A percentile compares a stretch with the other conserved stretches of the same genome.
These are phyloP conservation scores for Cirrhinus mrigala DNA, from an alignment of 2,797 vertebrate genomes.

Conservation along the genomic window DNA sequence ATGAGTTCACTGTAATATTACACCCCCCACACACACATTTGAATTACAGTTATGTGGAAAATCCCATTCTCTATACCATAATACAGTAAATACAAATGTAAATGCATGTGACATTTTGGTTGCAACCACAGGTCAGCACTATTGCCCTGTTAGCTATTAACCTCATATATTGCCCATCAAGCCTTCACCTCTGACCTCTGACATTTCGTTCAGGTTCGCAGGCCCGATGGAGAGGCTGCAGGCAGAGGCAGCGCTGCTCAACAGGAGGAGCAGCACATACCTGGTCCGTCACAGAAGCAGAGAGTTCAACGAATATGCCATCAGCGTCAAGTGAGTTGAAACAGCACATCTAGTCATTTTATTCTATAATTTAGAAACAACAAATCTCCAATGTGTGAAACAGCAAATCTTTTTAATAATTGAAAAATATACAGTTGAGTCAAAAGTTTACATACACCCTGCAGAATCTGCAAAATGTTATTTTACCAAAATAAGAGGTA, in stretches of 20 bases:
- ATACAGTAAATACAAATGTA: background rate
- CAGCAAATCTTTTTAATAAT: too few species aligned
- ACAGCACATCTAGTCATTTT: background rate
- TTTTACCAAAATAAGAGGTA: too few species aligned
- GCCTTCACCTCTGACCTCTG: conserved; percentile 15
- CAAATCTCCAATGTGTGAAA: too few species aligned
- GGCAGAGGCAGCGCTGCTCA: conserved; percentile 91
- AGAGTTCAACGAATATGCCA: conserved; percentile 93
- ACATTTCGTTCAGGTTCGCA: conserved; percentile 85
- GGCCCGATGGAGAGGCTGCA: conserved; percentile 93
- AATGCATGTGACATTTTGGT: background rate
- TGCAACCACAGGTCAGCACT: background rate
- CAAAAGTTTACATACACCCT: too few species aligned
- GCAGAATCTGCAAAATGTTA: too few species aligned
- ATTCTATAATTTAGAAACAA: background rate
- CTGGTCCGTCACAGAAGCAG: conserved; percentile 93
- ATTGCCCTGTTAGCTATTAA: background rate
- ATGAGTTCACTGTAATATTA: too few species aligned
- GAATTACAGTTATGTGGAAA: background rate
- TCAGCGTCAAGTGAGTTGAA: conserved; percentile 96
- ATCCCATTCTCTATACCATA: background rate
- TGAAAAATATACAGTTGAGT: too few species aligned
- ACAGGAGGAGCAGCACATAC: conserved; percentile 94
- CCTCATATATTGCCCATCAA: background rate
- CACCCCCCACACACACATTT: too few species aligned